Evolutionary conservation across 2,797 vertebrate species (phyloP).

Genomic region (Limnodromus scolopaceus): DNA sequence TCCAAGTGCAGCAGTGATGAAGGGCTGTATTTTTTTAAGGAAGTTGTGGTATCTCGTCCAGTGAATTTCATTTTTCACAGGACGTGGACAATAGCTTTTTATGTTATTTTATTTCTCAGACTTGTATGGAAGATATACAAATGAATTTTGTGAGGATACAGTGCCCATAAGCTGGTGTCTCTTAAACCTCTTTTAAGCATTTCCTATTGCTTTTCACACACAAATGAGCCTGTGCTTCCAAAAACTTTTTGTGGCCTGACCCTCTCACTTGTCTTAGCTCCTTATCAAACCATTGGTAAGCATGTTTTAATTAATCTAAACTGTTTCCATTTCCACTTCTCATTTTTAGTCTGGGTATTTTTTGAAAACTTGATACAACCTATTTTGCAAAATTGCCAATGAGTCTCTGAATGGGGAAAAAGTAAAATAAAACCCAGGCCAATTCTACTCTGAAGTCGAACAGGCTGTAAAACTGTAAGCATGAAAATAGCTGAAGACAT

Average conservation of each 20-base stretch:
- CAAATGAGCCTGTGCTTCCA: conserved; percentile 2
- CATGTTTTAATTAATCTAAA: background rate
- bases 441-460: background rate
- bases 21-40: conserved; percentile 73
- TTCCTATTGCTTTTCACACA: background rate
- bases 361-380: background rate
- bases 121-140: conserved; percentile 38
- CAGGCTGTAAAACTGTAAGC: background rate
- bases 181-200: background rate
- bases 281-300: background rate
- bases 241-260: background rate
- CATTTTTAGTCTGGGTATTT: background rate
- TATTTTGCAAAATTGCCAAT: background rate
- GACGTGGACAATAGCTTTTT: conserved; percentile 78
- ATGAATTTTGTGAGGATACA: conserved; percentile 19
- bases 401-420: background rate
- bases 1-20: conserved; percentile 48
- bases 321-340: background rate
- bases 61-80: conserved; percentile 71
- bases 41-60: conserved; percentile 70
- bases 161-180: background rate
- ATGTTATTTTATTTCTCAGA: conserved; percentile 74
- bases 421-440: background rate
- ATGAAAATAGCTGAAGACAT: background rate
- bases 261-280: background rate